These are phyloP conservation scores for Drosophila cardini DNA, from an alignment of 1,140 invertebrate genomes.

Conservation along the genomic window DNA sequence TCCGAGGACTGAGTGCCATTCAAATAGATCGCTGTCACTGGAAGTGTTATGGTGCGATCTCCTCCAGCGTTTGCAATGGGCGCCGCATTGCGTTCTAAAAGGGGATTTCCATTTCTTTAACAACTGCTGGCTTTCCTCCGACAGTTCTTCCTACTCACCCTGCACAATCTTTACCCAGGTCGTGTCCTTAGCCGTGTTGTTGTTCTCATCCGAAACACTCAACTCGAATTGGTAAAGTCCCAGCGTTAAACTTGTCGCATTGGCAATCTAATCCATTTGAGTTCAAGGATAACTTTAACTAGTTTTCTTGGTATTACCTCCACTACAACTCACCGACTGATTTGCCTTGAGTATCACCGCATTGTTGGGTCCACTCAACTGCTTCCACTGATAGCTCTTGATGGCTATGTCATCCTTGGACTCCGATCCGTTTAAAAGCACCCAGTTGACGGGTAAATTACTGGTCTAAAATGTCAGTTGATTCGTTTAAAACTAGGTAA, in stretches of 20 bases:
- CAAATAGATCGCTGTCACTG: slow-evolving; percentile 90
- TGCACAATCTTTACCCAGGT: slow-evolving; percentile 94
- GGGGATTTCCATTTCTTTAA: slow-evolving; percentile 15
- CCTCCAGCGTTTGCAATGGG: slow-evolving; percentile 95
- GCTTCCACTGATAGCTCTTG: slow-evolving; percentile 92
- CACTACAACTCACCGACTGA: slow-evolving; percentile 80
- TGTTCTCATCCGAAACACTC: slow-evolving; percentile 93
- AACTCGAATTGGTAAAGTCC: slow-evolving; percentile 94
- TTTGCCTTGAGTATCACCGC: slow-evolving; percentile 85
- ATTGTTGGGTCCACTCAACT: slow-evolving; percentile 88
- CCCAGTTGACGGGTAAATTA: slow-evolving; percentile 91
- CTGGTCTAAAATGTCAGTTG: slow-evolving; percentile 87
- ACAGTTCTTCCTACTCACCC: slow-evolving; percentile 87
- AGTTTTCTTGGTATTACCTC: not conserved
- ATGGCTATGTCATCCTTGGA: slow-evolving; percentile 95
- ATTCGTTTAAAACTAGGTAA: not conserved
- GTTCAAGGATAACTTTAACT: slow-evolving; percentile 13
- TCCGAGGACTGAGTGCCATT: slow-evolving; percentile 95
- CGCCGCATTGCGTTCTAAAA: slow-evolving; percentile 93
- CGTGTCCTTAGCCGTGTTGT: slow-evolving; percentile 90
- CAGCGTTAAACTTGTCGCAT: slow-evolving; percentile 92
- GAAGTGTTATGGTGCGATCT: slow-evolving; percentile 91
- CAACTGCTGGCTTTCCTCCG: too few relatives aligned
- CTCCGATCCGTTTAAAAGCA: slow-evolving; percentile 91
- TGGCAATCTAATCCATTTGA: slow-evolving; percentile 85